Evolutionary conservation across 2,113 vertebrate species (phyloP).

Genomic region (Tyto alba): DNA sequence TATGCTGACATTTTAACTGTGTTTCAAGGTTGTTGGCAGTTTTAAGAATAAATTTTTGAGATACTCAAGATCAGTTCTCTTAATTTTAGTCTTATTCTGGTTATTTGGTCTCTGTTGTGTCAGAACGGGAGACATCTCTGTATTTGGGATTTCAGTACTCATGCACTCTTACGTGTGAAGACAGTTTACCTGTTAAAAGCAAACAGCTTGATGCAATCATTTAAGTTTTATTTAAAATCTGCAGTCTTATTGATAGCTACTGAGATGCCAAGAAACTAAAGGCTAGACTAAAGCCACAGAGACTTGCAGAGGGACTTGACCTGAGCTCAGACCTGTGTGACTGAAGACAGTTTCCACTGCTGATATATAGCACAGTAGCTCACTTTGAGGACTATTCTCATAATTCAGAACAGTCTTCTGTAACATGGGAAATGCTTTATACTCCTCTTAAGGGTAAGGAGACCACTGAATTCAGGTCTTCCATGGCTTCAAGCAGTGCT

Average conservation of each 20-base stretch:
- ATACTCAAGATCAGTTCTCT: neutral
- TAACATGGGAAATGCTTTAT: neutral
- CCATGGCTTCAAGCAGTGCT: neutral
- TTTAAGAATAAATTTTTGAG: neutral
- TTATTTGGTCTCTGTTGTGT: neutral
- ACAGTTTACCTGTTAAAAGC: neutral
- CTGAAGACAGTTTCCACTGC: neutral
- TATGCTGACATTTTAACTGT: neutral
- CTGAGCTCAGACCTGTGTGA: neutral
- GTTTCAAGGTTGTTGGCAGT: neutral
- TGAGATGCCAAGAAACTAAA: neutral
- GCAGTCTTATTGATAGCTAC: neutral
- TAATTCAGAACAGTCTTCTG: neutral
- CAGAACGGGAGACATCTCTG: neutral
- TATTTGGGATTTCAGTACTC: neutral
- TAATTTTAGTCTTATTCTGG: neutral
- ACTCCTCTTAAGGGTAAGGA: neutral
- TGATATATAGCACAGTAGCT: neutral
- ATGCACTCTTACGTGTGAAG: neutral
- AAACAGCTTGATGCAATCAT: neutral
- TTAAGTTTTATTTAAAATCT: neutral
- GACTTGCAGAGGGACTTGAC: neutral
- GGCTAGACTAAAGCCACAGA: neutral
- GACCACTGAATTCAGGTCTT: neutral
- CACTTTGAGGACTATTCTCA: neutral